Base-by-base conservation (phyloP, 2,113 vertebrate genomes). In the Hemichromis elongatus region DNA sequence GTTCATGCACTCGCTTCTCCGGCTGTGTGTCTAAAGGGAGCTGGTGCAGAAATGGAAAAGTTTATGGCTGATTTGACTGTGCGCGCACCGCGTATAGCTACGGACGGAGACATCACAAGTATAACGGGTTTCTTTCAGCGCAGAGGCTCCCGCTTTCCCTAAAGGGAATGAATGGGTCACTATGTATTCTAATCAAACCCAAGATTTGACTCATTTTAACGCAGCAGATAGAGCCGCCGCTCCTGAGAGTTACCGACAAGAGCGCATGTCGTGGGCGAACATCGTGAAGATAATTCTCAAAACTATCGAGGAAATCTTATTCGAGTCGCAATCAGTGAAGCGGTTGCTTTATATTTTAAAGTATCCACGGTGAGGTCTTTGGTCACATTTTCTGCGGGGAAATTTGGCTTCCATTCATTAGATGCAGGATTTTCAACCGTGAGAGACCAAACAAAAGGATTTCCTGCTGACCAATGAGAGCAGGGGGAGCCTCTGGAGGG, bases 121-220 rank as follows among this genome's bases (percentile, higher is more conserved):
- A 94, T 94, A 95, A 95, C 94, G 90, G 91, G 61, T 86, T 92
- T 92, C 91, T 92, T 95, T 95, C 92, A 94, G 92, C 79, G 79
- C 45, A 81, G 66, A 79, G 92, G 81, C 91, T 80, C 88, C 87
- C 82, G 90, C 88, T 84, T 73, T 81, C 73, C 79, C 77, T 59
- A 40, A 33, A 59, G 42, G 86, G 80, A 84, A 95, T 95, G 93
- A 94, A 94, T 93, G 91, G 85, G 14, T 92, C 88, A 77, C 92
- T 95, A 93, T 94, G 90, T 90, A 61, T 90, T 89, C 90, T 90
- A 73, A 88, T 86, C 73, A 70, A 88, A 86, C 83, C 84, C 63
- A 3, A 24, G 82, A 91, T 87, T 90, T 84, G 28, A 80, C 61
- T 81, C 84, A 4, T 88, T 78, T 87, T 68, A 8, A 82, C 83